phyloP scores from a whole-genome alignment of 2,888 invertebrate genomes.

The Netelia fuscicornis region DNA sequence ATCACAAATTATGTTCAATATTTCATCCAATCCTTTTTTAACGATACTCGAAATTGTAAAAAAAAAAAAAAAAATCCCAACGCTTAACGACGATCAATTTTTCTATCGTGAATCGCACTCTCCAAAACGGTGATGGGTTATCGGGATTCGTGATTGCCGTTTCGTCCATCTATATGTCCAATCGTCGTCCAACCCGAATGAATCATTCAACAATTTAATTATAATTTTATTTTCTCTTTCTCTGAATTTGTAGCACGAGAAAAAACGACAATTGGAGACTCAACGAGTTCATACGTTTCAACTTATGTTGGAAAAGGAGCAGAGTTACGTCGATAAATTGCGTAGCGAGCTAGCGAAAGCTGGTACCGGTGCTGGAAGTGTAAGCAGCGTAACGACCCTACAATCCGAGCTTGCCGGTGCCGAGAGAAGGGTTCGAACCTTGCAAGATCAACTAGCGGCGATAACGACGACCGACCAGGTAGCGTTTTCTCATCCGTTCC shows the following conservation, averaged over 20 bases:
- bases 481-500: slow-evolving; percentile 37
- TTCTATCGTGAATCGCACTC: background rate
- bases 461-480: slow-evolving; percentile 82
- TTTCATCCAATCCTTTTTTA: too few relatives aligned
- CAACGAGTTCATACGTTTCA: slow-evolving; percentile 94
- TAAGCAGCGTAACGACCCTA: slow-evolving; percentile 81
- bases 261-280: slow-evolving; percentile 93
- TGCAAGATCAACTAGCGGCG: slow-evolving; percentile 86
- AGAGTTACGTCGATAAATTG: slow-evolving; percentile 92
- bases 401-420: slow-evolving; percentile 87
- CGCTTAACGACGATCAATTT: background rate
- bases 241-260: slow-evolving; percentile 89
- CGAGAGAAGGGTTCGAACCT: slow-evolving; percentile 87
- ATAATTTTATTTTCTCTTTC: slow-evolving; percentile 18
- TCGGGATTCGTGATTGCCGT: background rate
- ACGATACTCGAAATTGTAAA: background rate
- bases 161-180: background rate
- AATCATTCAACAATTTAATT: background rate
- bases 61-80: background rate
- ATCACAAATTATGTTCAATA: too few relatives aligned
- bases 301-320: slow-evolving; percentile 95
- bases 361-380: slow-evolving; percentile 84
- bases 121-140: background rate
- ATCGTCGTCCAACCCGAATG: background rate
- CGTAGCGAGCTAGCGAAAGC: slow-evolving; percentile 88